These are phyloP conservation scores for Stegostoma tigrinum DNA, from an alignment of 2,113 vertebrate species.

Conservation along the genomic window DNA sequence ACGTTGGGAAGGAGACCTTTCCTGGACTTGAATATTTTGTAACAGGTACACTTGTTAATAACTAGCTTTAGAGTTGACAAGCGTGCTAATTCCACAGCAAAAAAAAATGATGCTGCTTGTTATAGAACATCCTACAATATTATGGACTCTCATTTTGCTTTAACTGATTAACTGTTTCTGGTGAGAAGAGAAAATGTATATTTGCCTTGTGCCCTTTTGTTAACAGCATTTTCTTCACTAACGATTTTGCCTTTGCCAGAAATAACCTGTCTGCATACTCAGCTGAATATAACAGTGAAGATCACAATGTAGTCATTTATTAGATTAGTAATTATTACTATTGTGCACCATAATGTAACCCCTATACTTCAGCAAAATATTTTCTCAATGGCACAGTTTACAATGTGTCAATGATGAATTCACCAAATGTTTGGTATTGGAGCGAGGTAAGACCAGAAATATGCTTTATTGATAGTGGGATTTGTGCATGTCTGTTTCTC, in stretches of 20 bases:
- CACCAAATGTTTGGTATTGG: not conserved
- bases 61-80: conserved; percentile 24
- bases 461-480: not conserved
- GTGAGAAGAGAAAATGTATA: not conserved
- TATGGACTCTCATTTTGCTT: not conserved
- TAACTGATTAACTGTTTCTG: not conserved
- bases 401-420: not conserved
- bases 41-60: conserved; percentile 35
- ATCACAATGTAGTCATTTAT: not conserved
- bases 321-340: not conserved
- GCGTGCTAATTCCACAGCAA: not conserved
- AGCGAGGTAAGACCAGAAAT: not conserved
- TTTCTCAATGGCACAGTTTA: not conserved
- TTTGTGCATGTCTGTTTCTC: not conserved
- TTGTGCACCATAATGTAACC: conserved; percentile 7
- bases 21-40: conserved; percentile 33
- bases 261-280: not conserved
- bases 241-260: conserved; percentile 11
- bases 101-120: not conserved
- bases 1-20: conserved; percentile 24
- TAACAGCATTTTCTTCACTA: conserved; percentile 14
- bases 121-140: not conserved
- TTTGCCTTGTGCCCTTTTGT: conserved; percentile 25
- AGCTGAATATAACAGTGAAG: not conserved
- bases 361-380: not conserved